Conservation (phyloP, 2,797 vertebrate species). For the Hypotaenidia okinawae region DNA sequence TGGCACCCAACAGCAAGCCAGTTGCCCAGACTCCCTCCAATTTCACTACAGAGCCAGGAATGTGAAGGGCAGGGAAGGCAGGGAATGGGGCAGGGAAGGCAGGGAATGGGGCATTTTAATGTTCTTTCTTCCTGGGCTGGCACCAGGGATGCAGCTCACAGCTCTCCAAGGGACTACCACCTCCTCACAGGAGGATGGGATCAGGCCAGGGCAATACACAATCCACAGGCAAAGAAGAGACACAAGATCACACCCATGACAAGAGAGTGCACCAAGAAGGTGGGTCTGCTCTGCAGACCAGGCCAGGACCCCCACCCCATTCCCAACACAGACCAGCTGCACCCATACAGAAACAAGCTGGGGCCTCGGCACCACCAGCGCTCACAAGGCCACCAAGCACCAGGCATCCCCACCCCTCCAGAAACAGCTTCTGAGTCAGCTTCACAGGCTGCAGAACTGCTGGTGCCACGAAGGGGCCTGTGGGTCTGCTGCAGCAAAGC, state of each 20-base stretch:
- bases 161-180: accelerated
- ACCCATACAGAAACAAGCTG: accelerated
- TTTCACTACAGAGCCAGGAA: too few species aligned
- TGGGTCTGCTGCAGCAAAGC: neutral
- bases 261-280: neutral
- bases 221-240: neutral
- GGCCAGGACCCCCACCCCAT: accelerated
- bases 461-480: neutral
- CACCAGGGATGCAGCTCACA: accelerated
- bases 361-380: too few species aligned
- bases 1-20: accelerated
- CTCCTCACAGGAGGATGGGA: accelerated
- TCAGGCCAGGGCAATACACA: neutral
- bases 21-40: neutral
- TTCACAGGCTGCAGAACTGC: neutral
- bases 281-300: accelerated
- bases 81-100: accelerated
- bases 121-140: neutral
- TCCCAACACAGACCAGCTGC: accelerated
- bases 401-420: too few species aligned
- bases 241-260: accelerated
- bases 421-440: too few species aligned
- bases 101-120: accelerated
- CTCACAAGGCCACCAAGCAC: neutral
- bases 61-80: accelerated